These are phyloP conservation scores for Gnathonemus longibarbis DNA, from an alignment of 2,113 vertebrate genomes.

Conservation along the genomic window DNA sequence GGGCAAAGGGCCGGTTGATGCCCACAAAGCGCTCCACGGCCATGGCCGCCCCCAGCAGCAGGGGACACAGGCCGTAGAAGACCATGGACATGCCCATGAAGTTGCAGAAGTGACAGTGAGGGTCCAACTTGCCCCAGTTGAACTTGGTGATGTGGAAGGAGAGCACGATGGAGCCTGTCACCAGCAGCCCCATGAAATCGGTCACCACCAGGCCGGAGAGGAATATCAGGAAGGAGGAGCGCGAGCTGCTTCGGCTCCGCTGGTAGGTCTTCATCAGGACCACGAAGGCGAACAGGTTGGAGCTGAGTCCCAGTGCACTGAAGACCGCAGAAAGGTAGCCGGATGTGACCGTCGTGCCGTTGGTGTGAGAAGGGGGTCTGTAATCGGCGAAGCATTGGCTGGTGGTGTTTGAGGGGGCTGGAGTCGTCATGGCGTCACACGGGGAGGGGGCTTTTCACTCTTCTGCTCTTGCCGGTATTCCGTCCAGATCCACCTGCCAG, in stretches of 20 bases:
- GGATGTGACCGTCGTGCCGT: conserved; percentile 47
- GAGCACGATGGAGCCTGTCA: conserved; percentile 76
- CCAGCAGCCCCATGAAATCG: conserved; percentile 84
- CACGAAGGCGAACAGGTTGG: conserved; percentile 81
- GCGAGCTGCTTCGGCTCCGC: conserved; percentile 50
- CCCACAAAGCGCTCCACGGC: conserved; percentile 80
- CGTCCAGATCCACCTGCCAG: neutral
- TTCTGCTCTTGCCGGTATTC: neutral
- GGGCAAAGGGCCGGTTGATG: conserved; percentile 80
- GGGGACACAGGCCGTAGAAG: conserved; percentile 86
- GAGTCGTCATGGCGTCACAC: conserved; percentile 28
- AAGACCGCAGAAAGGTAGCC: conserved; percentile 71
- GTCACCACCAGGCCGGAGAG: conserved; percentile 83
- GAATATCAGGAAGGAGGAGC: conserved; percentile 84
- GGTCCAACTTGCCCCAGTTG: conserved; percentile 68
- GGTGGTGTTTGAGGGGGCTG: conserved; percentile 11
- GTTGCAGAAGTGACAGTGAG: conserved; percentile 77
- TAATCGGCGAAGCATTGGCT: conserved; percentile 53
- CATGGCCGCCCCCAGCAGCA: conserved; percentile 84
- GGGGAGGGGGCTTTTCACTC: neutral
- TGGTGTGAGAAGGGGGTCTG: conserved; percentile 40
- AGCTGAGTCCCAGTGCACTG: conserved; percentile 68
- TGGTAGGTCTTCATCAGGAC: conserved; percentile 70
- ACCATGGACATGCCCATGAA: conserved; percentile 91
- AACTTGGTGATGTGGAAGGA: conserved; percentile 67